A percentile compares a stretch with the other conserved stretches of the same genome.
Conservation (phyloP, 2,113 vertebrate species). For the Neopipo cinnamomea region DNA sequence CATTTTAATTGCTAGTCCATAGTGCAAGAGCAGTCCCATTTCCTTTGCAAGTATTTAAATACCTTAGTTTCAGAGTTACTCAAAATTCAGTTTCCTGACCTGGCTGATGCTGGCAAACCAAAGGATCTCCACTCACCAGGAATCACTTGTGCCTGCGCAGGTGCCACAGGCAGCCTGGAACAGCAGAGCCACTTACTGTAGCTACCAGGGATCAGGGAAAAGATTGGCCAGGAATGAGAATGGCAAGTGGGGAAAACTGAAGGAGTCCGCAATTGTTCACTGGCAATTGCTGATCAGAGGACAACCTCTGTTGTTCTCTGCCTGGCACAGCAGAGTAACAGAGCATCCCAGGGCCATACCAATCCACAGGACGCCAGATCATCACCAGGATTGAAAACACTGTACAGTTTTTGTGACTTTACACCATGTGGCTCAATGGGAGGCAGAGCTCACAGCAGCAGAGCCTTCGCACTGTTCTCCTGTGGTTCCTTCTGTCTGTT, state of each 20-base stretch:
- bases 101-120: neutral
- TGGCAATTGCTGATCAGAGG: neutral
- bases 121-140: neutral
- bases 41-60: neutral
- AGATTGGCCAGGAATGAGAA: neutral
- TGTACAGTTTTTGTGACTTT: neutral
- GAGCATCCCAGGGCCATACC: neutral
- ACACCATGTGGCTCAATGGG: accelerated
- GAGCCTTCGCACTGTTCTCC: neutral
- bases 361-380: neutral
- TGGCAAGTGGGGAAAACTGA: neutral
- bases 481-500: neutral
- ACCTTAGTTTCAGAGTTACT: neutral
- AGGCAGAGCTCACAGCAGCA: neutral
- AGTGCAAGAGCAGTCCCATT: neutral
- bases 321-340: neutral
- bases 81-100: neutral
- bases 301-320: neutral
- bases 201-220: neutral
- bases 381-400: neutral
- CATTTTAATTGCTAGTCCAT: neutral
- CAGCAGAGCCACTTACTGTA: neutral
- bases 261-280: neutral
- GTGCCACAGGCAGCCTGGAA: accelerated
- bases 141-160: neutral